phyloP scores from a whole-genome alignment of 2,797 vertebrate species.

The Pangasius krempfi region DNA sequence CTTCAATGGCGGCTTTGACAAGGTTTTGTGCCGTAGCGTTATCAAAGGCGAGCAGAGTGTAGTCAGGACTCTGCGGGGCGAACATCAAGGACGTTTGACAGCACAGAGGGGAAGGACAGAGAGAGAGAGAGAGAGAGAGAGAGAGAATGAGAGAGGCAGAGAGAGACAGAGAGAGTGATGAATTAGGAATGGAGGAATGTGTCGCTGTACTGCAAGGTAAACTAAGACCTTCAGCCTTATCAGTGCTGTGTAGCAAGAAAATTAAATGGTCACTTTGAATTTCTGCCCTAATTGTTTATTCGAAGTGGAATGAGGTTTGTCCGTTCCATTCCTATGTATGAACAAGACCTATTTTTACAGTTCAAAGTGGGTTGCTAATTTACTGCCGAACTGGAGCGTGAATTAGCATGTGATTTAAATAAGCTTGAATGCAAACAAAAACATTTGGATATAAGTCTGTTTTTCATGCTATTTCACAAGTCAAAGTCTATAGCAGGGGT shows the following conservation, averaged over 20 bases:
- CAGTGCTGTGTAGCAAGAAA: not conserved
- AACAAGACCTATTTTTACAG: not conserved
- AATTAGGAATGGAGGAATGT: constrained; percentile 11
- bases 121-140: not conserved
- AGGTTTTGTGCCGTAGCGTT: constrained; percentile 70
- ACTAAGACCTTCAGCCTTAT: not conserved
- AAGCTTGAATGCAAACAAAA: not conserved
- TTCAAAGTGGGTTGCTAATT: constrained; percentile 10
- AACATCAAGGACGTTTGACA: constrained; percentile 71
- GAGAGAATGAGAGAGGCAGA: not conserved
- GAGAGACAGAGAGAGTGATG: constrained; percentile 19
- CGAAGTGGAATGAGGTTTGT: not conserved
- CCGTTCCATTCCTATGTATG: not conserved
- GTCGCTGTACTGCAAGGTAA: not conserved
- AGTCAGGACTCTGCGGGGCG: constrained; percentile 63
- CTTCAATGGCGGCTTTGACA: constrained; percentile 66
- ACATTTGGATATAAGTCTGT: not conserved
- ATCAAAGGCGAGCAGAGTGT: constrained; percentile 72
- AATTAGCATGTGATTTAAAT: constrained; percentile 16
- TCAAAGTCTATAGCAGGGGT: not conserved
- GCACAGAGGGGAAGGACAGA: constrained; percentile 44
- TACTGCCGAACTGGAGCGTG: not conserved
- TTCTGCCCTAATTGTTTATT: constrained; percentile 10
- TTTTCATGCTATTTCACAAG: not conserved
- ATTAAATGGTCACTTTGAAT: not conserved